Conservation (phyloP, 2,113 vertebrate species). For the Psilopsiagon aurifrons region DNA sequence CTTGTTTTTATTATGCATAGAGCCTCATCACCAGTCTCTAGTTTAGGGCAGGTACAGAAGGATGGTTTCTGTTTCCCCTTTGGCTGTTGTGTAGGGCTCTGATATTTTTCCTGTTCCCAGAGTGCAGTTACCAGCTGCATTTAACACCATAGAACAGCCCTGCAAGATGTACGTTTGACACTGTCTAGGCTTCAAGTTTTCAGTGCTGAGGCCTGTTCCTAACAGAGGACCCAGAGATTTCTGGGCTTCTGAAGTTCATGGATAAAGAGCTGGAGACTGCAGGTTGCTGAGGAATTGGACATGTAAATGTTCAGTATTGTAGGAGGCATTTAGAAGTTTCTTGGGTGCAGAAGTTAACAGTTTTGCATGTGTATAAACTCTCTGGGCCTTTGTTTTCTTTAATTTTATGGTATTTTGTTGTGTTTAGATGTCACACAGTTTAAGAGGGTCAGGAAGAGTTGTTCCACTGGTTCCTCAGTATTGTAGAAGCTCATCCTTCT, state of each 20-base stretch:
- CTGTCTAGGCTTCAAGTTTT: background rate
- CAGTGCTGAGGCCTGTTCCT: background rate
- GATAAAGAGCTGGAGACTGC: background rate
- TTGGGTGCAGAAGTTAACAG: background rate
- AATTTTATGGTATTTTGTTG: background rate
- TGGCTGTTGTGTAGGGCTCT: background rate
- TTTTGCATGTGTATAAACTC: background rate
- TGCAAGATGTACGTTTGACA: background rate
- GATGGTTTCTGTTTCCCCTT: background rate
- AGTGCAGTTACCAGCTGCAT: background rate
- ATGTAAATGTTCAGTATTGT: background rate
- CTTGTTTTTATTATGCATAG: background rate
- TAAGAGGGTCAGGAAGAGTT: background rate
- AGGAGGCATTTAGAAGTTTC: background rate
- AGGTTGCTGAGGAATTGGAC: background rate
- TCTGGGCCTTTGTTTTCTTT: background rate
- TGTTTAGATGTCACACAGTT: background rate
- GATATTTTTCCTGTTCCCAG: background rate
- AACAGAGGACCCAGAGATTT: background rate
- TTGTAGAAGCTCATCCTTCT: background rate
- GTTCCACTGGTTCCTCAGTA: background rate
- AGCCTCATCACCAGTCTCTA: background rate
- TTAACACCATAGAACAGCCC: fast-evolving
- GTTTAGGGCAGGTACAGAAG: background rate
- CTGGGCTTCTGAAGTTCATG: background rate